Evolutionary conservation across 2,888 invertebrate species (phyloP), one percentile per base, ranked within the genome.

Genomic region (Ennomos fuscantarius): DNA sequence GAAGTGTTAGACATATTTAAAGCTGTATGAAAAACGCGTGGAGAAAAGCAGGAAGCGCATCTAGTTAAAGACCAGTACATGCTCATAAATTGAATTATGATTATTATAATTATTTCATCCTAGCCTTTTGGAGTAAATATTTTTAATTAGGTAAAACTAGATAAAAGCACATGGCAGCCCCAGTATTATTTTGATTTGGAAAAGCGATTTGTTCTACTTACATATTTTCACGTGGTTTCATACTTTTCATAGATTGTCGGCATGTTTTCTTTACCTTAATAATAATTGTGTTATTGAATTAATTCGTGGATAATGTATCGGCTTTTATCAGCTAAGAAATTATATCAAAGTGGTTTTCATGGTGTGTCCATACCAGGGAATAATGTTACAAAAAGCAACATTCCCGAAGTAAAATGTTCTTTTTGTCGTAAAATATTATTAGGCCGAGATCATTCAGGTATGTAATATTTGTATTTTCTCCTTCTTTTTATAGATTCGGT

Each of bases 401-500:
- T 72, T 65, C 66, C 78, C 32, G 84, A 88, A 72, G 81, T 87
- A 78, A 88, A 89, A 86, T 92, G 92, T 78, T 85, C 83, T 15
- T 88, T 87, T 79, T 92, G 92, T 68, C 85, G 81, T 53, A 89
- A 82, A 78, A 76, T 86, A 62, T 76, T 90, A 70, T 65, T 87
- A 64, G 78, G 80, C 45, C 79, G 78, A 33, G 67, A 77, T 43
- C 75, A 79, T 70, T 73, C 84, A 85, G 92, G 92, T 90, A 79
- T 24, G 6, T 24, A 24, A 24, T 65, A 24, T 8, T 48, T 33
- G 39, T n/a, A n/a, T n/a, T n/a, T n/a, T n/a, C n/a, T 31, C 10
- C 9, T 8, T 44, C 10, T 34, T 42, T 33, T 13, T 15, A 40
- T 12, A 40, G 24, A 9, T 48, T 32, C 33, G 9, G 33, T 33